Evolutionary conservation across 1,140 invertebrate genomes (phyloP).

Genomic region (Adoxophyes honmai): DNA sequence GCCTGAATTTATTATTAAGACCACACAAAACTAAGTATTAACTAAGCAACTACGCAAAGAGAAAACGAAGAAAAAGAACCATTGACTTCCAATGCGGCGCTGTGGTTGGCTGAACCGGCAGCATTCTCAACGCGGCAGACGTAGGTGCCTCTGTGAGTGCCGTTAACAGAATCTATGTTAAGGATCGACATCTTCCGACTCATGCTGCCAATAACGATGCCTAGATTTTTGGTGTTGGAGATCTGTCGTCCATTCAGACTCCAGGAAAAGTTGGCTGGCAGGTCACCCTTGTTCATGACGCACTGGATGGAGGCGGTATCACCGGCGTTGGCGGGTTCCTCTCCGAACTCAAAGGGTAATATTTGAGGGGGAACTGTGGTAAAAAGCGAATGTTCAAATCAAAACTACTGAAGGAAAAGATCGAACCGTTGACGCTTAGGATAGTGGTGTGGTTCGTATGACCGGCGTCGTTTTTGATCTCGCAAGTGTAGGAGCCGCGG

Average conservation of each 20-base stretch:
- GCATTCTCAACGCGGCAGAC: slow-evolving; percentile 81
- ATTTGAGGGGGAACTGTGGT: slow-evolving; percentile 82
- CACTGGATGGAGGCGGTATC: slow-evolving; percentile 84
- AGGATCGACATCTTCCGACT: slow-evolving; percentile 83
- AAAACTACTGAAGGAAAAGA: slow-evolving; percentile 25
- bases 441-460: slow-evolving; percentile 82
- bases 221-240: slow-evolving; percentile 32
- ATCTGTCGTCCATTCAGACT: slow-evolving; percentile 76
- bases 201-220: slow-evolving; percentile 75
- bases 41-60: slow-evolving; percentile 36
- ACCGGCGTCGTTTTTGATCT: slow-evolving; percentile 87
- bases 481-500: slow-evolving; percentile 84
- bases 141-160: slow-evolving; percentile 79
- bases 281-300: slow-evolving; percentile 83
- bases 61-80: slow-evolving; percentile 49
- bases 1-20: slow-evolving; percentile 22
- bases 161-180: slow-evolving; percentile 74
- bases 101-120: slow-evolving; percentile 77
- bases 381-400: slow-evolving; percentile 47
- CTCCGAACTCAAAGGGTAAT: slow-evolving; percentile 83
- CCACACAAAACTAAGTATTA: slow-evolving; percentile 14
- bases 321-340: slow-evolving; percentile 83
- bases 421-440: slow-evolving; percentile 82
- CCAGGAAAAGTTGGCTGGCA: slow-evolving; percentile 82
- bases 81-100: slow-evolving; percentile 79